phyloP scores from a whole-genome alignment of 2,797 vertebrate genomes.

The Crossoptilon crossoptilon region DNA sequence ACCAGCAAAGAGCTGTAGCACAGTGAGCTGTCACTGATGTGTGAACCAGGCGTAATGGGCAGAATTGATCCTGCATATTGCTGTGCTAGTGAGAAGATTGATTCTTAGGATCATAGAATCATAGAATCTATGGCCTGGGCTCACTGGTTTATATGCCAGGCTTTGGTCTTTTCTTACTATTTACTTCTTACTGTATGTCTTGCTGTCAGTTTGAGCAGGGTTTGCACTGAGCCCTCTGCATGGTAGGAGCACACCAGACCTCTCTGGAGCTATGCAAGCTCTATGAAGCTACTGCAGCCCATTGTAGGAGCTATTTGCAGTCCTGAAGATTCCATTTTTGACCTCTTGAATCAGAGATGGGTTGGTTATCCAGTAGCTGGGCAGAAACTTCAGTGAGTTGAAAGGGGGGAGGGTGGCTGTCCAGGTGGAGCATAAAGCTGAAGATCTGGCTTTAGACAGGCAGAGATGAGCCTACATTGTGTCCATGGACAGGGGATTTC shows the following conservation, averaged over 20 bases:
- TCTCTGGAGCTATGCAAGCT: background rate
- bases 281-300: background rate
- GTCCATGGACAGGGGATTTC: background rate
- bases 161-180: background rate
- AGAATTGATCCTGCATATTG: background rate
- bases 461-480: background rate
- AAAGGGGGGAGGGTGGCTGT: background rate
- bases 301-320: background rate
- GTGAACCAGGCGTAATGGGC: rapidly evolving
- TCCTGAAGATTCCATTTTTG: background rate
- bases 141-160: background rate
- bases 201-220: background rate
- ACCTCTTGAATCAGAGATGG: background rate
- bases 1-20: background rate
- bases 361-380: background rate
- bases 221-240: background rate
- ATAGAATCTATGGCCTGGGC: too few species aligned
- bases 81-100: background rate
- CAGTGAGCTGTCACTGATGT: background rate
- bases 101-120: background rate
- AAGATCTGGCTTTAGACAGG: background rate
- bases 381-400: background rate
- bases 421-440: background rate
- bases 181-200: background rate
- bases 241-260: background rate